phyloP scores from a whole-genome alignment of 2,113 vertebrate genomes.

The Semicossyphus pulcher region DNA sequence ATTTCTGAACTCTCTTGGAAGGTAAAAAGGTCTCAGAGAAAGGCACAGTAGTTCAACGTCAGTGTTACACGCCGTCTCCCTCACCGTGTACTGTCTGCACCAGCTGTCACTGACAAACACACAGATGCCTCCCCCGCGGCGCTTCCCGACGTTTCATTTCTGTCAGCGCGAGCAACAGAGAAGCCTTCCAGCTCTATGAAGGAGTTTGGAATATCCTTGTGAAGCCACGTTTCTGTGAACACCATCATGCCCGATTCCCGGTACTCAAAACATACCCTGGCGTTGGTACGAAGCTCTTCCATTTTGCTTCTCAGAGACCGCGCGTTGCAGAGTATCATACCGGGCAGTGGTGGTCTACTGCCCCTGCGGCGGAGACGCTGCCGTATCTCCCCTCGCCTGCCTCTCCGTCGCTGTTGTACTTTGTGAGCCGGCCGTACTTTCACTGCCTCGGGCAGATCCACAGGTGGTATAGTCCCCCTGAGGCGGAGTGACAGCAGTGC shows the following conservation, averaged over 20 bases:
- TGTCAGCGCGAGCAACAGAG: background rate
- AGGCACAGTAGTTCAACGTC: background rate
- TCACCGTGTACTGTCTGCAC: background rate
- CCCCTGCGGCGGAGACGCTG: too few relatives aligned
- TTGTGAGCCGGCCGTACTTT: too few relatives aligned
- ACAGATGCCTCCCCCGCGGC: background rate
- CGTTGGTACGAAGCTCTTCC: background rate
- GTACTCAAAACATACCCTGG: slow-evolving; percentile 1
- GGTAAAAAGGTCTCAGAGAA: background rate
- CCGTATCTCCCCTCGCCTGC: too few relatives aligned
- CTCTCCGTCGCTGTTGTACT: too few relatives aligned
- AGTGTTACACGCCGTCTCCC: background rate
- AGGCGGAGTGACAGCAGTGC: too few relatives aligned
- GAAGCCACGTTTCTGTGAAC: slow-evolving; percentile 2
- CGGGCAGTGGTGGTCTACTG: too few relatives aligned
- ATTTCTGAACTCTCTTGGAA: background rate
- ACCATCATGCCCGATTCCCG: background rate
- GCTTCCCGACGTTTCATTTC: background rate
- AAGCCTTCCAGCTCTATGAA: background rate
- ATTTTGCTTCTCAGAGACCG: background rate
- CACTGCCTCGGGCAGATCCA: too few relatives aligned
- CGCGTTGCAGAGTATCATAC: background rate
- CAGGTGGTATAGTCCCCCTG: too few relatives aligned
- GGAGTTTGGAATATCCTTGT: background rate
- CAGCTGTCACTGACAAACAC: slow-evolving; percentile 4